These are phyloP conservation scores for Amblyjoppa proteus DNA, from an alignment of 2,888 invertebrate species.

Conservation along the genomic window DNA sequence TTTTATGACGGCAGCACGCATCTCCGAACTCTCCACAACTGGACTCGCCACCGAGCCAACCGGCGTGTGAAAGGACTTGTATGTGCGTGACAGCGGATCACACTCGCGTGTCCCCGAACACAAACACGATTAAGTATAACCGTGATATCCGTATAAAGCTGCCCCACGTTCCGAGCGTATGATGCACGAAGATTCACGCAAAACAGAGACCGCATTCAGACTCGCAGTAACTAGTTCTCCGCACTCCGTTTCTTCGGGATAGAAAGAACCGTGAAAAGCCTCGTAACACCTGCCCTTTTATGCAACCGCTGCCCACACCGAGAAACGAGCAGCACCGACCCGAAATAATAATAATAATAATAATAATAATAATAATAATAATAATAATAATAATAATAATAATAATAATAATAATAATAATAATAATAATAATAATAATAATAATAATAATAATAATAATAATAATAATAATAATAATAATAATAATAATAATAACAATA, in stretches of 20 bases:
- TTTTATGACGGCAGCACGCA: conserved; percentile 50
- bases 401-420: no score
- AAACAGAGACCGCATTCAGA: conserved; percentile 42
- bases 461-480: no score
- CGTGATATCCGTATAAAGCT: neutral
- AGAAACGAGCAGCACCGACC: conserved; percentile 28
- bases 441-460: no score
- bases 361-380: no score
- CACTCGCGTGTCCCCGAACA: conserved; percentile 1
- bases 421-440: no score
- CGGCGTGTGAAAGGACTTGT: conserved; percentile 36
- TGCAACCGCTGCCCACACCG: conserved; percentile 20
- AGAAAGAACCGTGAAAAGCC: conserved; percentile 56
- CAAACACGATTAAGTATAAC: conserved; percentile 15
- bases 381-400: no score
- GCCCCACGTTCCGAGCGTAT: neutral
- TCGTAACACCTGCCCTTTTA: conserved; percentile 63
- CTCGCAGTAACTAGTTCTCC: conserved; percentile 31
- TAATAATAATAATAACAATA: no score
- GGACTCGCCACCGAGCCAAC: neutral
- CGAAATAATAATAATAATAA: no score
- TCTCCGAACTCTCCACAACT: no score
- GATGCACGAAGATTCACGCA: conserved; percentile 49
- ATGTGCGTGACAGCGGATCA: conserved; percentile 31
- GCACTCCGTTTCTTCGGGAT: conserved; percentile 16